Evolutionary conservation across 2,888 invertebrate species (phyloP).

Genomic region (Lagria hirta): DNA sequence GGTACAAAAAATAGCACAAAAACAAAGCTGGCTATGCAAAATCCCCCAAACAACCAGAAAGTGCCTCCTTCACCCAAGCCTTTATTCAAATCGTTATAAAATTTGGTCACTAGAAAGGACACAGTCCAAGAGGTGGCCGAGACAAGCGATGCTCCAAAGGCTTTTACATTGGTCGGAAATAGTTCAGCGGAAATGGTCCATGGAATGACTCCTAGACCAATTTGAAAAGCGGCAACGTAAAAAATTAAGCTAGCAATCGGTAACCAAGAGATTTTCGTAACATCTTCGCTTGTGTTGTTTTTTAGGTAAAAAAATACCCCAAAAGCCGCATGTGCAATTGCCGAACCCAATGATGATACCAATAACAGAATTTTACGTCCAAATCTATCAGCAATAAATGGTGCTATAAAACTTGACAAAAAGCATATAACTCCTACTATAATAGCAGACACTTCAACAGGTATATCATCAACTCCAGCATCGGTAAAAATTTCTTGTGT

Average conservation of each 20-base stretch:
- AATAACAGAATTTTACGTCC: constrained; percentile 72
- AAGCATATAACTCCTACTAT: constrained; percentile 75
- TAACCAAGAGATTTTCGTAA: constrained; percentile 34
- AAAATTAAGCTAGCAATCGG: constrained; percentile 56
- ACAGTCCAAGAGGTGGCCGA: constrained; percentile 75
- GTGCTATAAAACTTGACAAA: constrained; percentile 68
- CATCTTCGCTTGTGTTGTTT: constrained; percentile 36
- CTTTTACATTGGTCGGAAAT: constrained; percentile 75
- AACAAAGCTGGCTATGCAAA: constrained; percentile 62
- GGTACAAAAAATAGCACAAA: constrained; percentile 74
- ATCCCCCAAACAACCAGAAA: constrained; percentile 71
- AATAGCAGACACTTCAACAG: constrained; percentile 68
- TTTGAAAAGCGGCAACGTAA: constrained; percentile 70
- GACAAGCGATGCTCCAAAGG: constrained; percentile 70
- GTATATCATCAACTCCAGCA: constrained; percentile 61
- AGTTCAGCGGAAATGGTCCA: constrained; percentile 71
- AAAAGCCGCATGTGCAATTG: constrained; percentile 28
- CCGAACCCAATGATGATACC: constrained; percentile 62
- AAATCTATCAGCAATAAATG: constrained; percentile 71
- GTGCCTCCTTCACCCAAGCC: constrained; percentile 65
- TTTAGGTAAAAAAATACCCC: constrained; percentile 66
- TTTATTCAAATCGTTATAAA: constrained; percentile 61
- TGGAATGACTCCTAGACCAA: constrained; percentile 68
- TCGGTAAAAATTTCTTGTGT: constrained; percentile 66
- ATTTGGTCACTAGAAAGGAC: constrained; percentile 76